A percentile compares a stretch with the other conserved stretches of the same genome.
These are phyloP conservation scores for Aproaerema taeniolella DNA, from an alignment of 2,888 invertebrate species.

Conservation along the genomic window DNA sequence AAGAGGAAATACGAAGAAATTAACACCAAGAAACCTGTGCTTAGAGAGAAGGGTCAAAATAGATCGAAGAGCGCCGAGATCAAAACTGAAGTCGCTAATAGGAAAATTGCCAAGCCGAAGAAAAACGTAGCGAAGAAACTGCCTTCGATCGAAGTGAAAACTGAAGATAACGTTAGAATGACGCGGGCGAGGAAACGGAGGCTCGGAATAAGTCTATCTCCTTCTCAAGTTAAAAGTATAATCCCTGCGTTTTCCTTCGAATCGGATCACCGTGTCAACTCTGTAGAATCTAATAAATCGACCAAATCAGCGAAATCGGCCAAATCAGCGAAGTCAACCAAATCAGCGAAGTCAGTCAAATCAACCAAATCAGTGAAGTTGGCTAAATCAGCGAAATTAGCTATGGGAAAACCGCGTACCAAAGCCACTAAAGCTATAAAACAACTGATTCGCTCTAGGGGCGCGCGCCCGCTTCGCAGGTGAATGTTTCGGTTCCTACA, in stretches of 20 bases:
- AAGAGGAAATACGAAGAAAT: constrained; percentile 54
- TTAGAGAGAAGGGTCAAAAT: constrained; percentile 66
- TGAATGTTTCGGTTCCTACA: constrained; percentile 44
- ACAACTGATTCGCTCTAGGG: constrained; percentile 37
- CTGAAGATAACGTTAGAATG: constrained; percentile 45
- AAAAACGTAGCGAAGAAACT: constrained; percentile 29
- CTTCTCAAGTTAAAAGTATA: constrained; percentile 46
- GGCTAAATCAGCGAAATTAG: too few species aligned
- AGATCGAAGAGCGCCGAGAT: constrained; percentile 36
- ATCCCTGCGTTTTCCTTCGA: constrained; percentile 55
- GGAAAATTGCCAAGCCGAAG: constrained; percentile 47
- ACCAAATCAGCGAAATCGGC: constrained; percentile 34
- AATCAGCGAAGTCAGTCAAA: constrained; percentile 6
- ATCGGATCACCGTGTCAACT: constrained; percentile 47
- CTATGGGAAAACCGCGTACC: constrained; percentile 7
- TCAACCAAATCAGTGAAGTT: too few species aligned
- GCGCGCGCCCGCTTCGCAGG: constrained; percentile 47
- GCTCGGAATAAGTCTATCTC: constrained; percentile 55
- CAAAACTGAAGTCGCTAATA: constrained; percentile 28
- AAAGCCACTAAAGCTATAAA: constrained; percentile 33
- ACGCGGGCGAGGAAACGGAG: constrained; percentile 54
- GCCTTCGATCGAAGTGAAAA: constrained; percentile 20
- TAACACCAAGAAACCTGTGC: constrained; percentile 50
- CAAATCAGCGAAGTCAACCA: constrained; percentile 22
- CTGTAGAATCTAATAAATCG: constrained; percentile 46